Conservation (phyloP, 2,888 invertebrate species). For the Eledona agricola region DNA sequence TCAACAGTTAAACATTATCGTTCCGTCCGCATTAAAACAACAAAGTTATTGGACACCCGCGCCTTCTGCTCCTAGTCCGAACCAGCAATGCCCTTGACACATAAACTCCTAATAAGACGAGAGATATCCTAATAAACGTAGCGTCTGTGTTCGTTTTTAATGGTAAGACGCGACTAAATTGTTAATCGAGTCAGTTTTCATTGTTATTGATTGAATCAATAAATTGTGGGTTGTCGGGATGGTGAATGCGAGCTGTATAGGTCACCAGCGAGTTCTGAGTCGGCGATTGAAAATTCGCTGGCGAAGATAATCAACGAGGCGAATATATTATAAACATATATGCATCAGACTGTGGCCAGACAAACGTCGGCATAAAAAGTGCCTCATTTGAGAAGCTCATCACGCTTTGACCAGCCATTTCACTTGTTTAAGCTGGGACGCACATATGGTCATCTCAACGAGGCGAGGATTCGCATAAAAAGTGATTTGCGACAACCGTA, state of each 20-base stretch:
- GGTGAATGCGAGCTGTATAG: conserved; percentile 4
- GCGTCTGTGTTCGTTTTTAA: conserved; percentile 18
- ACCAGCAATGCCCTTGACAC: conserved; percentile 29
- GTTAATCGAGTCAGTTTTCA: conserved; percentile 9
- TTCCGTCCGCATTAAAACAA: no score
- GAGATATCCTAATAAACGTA: conserved; percentile 17
- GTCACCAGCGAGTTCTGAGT: conserved; percentile 27
- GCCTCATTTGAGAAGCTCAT: conserved; percentile 45
- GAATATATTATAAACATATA: conserved; percentile 39
- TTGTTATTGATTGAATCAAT: conserved; percentile 8
- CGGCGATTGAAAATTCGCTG: conserved; percentile 40
- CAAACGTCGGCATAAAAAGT: conserved; percentile 43
- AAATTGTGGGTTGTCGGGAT: neutral
- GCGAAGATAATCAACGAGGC: conserved; percentile 36
- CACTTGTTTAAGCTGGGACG: conserved; percentile 46
- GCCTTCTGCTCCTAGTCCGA: conserved; percentile 16
- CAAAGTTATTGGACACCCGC: conserved; percentile 18
- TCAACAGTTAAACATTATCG: no score
- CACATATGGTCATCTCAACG: conserved; percentile 47
- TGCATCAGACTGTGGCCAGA: conserved; percentile 43
- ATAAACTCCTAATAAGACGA: conserved; percentile 26
- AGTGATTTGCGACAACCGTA: conserved; percentile 53
- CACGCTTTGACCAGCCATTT: conserved; percentile 46
- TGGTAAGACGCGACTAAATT: conserved; percentile 12
- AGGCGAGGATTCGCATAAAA: conserved; percentile 48